These are phyloP conservation scores for Drosophila insularis DNA, from an alignment of 1,140 invertebrate genomes.

Conservation along the genomic window DNA sequence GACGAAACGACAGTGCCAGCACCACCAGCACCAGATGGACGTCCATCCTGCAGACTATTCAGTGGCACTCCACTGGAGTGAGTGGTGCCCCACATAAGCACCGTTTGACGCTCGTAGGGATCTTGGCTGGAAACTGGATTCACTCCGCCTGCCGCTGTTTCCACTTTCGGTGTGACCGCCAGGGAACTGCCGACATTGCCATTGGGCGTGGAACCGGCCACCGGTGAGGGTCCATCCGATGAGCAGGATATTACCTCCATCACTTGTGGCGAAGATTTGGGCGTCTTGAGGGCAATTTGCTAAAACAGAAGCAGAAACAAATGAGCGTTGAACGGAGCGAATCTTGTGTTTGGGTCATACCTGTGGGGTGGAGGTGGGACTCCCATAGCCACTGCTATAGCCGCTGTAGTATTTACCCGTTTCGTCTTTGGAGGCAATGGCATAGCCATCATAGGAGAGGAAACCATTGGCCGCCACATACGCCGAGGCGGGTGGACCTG, in stretches of 20 bases:
- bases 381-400: slow-evolving; percentile 78
- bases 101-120: slow-evolving; percentile 89
- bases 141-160: slow-evolving; percentile 63
- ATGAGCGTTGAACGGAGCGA: neutral
- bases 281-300: slow-evolving; percentile 80
- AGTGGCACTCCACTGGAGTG: slow-evolving; percentile 74
- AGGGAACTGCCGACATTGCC: slow-evolving; percentile 56
- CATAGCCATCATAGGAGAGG: slow-evolving; percentile 83
- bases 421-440: slow-evolving; percentile 80
- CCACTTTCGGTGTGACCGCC: slow-evolving; percentile 78
- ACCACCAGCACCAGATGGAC: slow-evolving; percentile 59
- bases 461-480: slow-evolving; percentile 92
- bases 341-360: slow-evolving; percentile 26
- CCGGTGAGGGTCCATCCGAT: slow-evolving; percentile 76
- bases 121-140: slow-evolving; percentile 43
- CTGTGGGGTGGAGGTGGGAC: slow-evolving; percentile 81
- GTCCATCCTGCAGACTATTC: slow-evolving; percentile 51
- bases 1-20: slow-evolving; percentile 21
- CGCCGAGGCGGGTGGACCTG: slow-evolving; percentile 83
- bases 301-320: slow-evolving; percentile 7
- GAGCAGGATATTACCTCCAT: slow-evolving; percentile 82
- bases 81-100: slow-evolving; percentile 91
- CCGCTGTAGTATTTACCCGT: slow-evolving; percentile 81
- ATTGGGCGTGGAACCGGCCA: slow-evolving; percentile 53
- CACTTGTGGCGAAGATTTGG: slow-evolving; percentile 80